Base-by-base conservation (phyloP, 1,140 invertebrate genomes). In the Scaptomyza montana region DNA sequence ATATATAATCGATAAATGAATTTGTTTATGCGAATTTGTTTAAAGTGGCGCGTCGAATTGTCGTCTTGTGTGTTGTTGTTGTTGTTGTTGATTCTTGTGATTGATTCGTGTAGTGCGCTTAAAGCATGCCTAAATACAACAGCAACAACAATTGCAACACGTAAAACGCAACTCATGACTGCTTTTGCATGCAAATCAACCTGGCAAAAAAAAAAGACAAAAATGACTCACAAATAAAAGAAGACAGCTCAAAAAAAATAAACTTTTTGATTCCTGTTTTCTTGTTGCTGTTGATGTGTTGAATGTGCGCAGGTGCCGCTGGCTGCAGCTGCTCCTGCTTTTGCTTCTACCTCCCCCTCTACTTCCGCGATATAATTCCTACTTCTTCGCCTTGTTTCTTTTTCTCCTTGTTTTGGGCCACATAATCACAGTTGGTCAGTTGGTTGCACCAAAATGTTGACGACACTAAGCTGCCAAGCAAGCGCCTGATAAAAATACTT, bases 1-100 rank as follows among this genome's bases (percentile, higher is more conserved):
- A n/a, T n/a, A n/a, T n/a, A n/a, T 78, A 75, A 81, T 86, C 75
- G 75, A 87, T 84, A 86, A 86, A 86, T 80, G 82, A 85, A 85
- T 84, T 73, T 84, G 80, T 84, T 84, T 84, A 84, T 84, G 65
- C 70, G 77, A 86, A 86, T 89, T 87, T 82, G 78, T 87, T 87
- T 87, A 87, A 87, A 87, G 82, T 87, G 81, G 81, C 81, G 81
- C 74, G 49, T 41, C 57, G 66, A 85, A 86, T 75, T 84, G 64
- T 59, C 74, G 67, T 19, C 39, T 12, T 12, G 3, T n/a, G n/a
- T 43, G 6, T 59, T 61, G 43, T 57, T 13, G 45, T 43, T 43
- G 6, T 59, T 61, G 43, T 57, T 13, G 45, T 36, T 49, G 57
- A 41, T 36, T 51, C 12, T 12, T 61, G 43, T 78, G 81, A 87